Evolutionary conservation across 2,888 invertebrate genomes (phyloP).

Genomic region (Lathronympha strigana): DNA sequence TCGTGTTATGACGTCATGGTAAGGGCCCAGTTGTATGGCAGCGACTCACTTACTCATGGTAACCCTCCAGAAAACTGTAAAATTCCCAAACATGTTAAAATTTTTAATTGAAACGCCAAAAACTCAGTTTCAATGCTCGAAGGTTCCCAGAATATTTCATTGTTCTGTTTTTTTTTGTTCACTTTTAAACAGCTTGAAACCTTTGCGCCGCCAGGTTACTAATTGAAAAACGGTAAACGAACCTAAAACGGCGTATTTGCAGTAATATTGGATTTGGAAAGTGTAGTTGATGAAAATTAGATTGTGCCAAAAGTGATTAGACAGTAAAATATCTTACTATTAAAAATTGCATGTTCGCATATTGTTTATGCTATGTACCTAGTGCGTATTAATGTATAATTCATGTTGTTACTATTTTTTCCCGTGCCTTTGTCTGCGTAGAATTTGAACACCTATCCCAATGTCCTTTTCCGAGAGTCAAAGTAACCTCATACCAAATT

Average conservation of each 20-base stretch:
- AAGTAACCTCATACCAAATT: too few relatives aligned
- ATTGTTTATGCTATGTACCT: too few relatives aligned
- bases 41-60: too few relatives aligned
- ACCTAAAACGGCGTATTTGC: conserved; percentile 20
- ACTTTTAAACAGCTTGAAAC: conserved; percentile 19
- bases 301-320: neutral
- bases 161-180: conserved; percentile 27
- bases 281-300: neutral
- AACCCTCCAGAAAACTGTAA: neutral
- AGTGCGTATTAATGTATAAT: too few relatives aligned
- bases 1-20: too few relatives aligned
- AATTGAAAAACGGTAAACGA: conserved; percentile 46
- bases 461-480: too few relatives aligned
- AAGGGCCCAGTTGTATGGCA: too few relatives aligned
- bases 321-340: neutral
- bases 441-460: too few relatives aligned
- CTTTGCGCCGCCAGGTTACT: conserved; percentile 41
- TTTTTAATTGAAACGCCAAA: conserved; percentile 4
- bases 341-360: neutral
- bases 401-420: too few relatives aligned
- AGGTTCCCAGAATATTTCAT: conserved; percentile 13
- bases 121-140: conserved; percentile 1
- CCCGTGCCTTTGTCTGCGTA: too few relatives aligned
- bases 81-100: neutral
- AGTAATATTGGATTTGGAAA: neutral